A percentile compares a stretch with the other conserved stretches of the same genome.
Conservation (phyloP, 2,888 invertebrate species). For the Sarcophaga subvicina region DNA sequence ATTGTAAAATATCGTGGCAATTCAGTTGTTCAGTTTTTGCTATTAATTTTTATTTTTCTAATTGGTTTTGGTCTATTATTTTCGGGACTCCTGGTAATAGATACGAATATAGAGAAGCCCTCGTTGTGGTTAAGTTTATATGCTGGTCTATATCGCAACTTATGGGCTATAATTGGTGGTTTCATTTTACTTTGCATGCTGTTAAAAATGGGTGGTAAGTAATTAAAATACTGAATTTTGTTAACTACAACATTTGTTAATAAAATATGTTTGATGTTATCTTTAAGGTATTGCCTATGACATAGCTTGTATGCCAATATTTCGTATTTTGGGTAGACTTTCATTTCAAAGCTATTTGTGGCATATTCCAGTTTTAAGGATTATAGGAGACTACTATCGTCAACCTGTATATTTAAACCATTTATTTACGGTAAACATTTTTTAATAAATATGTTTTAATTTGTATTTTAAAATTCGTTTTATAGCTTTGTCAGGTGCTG, state of each 20-base stretch:
- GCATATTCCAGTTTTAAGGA: slow-evolving; percentile 74
- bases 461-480: background rate
- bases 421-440: slow-evolving; percentile 71
- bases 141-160: slow-evolving; percentile 79
- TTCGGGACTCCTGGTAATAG: slow-evolving; percentile 77
- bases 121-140: slow-evolving; percentile 80
- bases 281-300: slow-evolving; percentile 74
- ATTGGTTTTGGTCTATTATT: slow-evolving; percentile 70
- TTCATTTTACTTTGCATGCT: slow-evolving; percentile 75
- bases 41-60: slow-evolving; percentile 70
- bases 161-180: slow-evolving; percentile 79
- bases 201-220: slow-evolving; percentile 78
- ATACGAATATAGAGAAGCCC: slow-evolving; percentile 75
- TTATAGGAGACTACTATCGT: slow-evolving; percentile 68
- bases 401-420: slow-evolving; percentile 74
- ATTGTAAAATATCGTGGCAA: slow-evolving; percentile 64
- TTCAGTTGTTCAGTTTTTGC: slow-evolving; percentile 68
- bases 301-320: slow-evolving; percentile 73
- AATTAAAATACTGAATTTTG: background rate
- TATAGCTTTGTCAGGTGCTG: slow-evolving; percentile 70
- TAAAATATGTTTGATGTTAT: background rate
- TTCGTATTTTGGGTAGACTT: slow-evolving; percentile 75
- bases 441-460: background rate
- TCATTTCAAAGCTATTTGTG: slow-evolving; percentile 77
- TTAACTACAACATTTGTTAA: background rate